These are phyloP conservation scores for Hydractinia symbiolongicarpus DNA, from an alignment of 30 jellyfish, hydroid and myxozoan species.

Conservation along the genomic window DNA sequence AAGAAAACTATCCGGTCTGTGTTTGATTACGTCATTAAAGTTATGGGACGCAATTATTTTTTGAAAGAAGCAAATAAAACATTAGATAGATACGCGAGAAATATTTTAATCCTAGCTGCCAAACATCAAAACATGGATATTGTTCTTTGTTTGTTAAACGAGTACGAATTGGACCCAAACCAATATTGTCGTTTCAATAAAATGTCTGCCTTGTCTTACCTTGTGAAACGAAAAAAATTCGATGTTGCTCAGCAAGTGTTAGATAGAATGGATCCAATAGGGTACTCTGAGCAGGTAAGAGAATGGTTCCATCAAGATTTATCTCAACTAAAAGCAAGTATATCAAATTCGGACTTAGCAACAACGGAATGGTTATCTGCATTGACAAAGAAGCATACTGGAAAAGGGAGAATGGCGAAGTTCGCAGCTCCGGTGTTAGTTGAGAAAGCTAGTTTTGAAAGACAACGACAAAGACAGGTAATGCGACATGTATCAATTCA, in stretches of 20 bases:
- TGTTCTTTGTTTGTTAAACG: background rate
- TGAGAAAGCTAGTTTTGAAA: background rate
- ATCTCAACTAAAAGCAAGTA: background rate
- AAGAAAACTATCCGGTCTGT: background rate
- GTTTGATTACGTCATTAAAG: slow-evolving; percentile 1
- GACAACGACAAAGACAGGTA: background rate
- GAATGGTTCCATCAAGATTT: slow-evolving; percentile 8
- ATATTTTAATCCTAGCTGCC: slow-evolving; percentile 16
- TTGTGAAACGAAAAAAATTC: background rate
- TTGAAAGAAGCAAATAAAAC: background rate
- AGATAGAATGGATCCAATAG: background rate
- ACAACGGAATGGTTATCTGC: slow-evolving; percentile 8
- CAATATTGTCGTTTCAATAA: slow-evolving; percentile 7
- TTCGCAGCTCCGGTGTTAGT: background rate
- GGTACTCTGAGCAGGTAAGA: background rate
- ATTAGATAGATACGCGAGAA: slow-evolving; percentile 7
- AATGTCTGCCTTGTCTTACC: slow-evolving; percentile 15
- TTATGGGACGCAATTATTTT: background rate
- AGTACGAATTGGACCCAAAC: slow-evolving; percentile 1
- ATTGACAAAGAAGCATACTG: background rate
- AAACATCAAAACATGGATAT: background rate
- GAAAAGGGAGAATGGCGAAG: background rate
- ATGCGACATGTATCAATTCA: slow-evolving; percentile 19
- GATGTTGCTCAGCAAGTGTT: background rate
- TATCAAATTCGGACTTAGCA: background rate